A percentile compares a stretch with the other conserved stretches of the same genome.
phyloP scores from a whole-genome alignment of 2,113 vertebrate genomes.

The Coturnix japonica region DNA sequence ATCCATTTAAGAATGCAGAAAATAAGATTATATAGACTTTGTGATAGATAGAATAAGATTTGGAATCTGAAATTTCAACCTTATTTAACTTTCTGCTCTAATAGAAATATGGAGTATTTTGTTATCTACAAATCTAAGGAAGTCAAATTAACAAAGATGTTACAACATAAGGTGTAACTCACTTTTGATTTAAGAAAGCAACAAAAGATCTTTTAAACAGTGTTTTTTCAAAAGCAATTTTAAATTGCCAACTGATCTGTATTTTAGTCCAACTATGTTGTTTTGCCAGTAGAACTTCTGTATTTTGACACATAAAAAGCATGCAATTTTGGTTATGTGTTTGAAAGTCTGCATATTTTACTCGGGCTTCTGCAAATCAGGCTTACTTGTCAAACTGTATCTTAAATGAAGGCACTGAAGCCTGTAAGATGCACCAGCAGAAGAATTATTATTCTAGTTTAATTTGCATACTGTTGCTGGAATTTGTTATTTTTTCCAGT shows the following conservation, averaged over 20 bases:
- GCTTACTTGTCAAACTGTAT: background rate
- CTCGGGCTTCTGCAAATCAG: background rate
- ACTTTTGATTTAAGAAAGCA: background rate
- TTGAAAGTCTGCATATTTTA: background rate
- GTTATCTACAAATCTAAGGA: background rate
- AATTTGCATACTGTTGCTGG: background rate
- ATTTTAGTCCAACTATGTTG: background rate
- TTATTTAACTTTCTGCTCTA: background rate
- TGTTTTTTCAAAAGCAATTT: background rate
- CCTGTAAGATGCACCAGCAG: background rate
- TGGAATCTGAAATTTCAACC: background rate
- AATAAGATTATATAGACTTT: background rate
- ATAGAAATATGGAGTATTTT: background rate
- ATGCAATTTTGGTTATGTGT: background rate
- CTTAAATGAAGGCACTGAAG: background rate
- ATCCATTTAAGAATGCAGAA: background rate
- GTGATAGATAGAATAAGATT: background rate
- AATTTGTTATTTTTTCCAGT: background rate
- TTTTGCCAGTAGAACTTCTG: background rate
- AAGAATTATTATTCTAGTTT: background rate
- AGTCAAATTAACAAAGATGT: background rate
- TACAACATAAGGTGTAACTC: background rate
- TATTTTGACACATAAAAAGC: background rate
- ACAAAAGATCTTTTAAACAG: background rate
- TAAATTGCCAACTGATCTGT: background rate